Conservation (phyloP, 2,797 vertebrate genomes). For the Cynodonichthys magdalenae region DNA sequence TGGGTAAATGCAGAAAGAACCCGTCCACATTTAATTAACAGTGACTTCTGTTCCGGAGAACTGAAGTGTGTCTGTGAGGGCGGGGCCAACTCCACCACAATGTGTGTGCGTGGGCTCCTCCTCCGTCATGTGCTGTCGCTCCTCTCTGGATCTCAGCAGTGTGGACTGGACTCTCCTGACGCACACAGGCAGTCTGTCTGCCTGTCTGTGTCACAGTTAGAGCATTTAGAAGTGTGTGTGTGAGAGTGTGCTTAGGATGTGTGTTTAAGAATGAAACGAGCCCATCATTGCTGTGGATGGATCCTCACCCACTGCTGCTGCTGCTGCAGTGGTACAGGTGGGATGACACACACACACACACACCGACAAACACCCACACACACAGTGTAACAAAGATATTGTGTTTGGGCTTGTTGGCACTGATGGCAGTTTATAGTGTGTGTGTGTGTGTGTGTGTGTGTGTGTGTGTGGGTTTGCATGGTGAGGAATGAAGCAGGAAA, state of each 20-base stretch:
- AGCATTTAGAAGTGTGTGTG: not conserved
- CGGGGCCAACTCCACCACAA: not conserved
- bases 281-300: conserved; percentile 63
- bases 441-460: conserved; percentile 14
- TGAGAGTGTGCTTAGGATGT: no score
- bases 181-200: conserved; percentile 6
- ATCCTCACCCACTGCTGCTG: conserved; percentile 63
- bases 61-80: conserved; percentile 25
- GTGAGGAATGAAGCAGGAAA: not conserved
- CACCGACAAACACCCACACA: not conserved
- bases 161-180: conserved; percentile 26
- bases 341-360: conserved; percentile 11
- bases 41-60: conserved; percentile 41
- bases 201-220: not conserved
- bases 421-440: not conserved
- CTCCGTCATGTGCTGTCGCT: conserved; percentile 8
- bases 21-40: conserved; percentile 32
- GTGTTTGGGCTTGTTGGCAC: not conserved
- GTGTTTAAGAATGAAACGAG: conserved; percentile 65
- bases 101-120: conserved; percentile 22
- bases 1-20: conserved; percentile 5
- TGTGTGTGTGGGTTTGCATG: not conserved
- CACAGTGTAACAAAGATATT: not conserved
- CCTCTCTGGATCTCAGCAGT: conserved; percentile 43
- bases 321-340: conserved; percentile 63